These are phyloP conservation scores for Dromaius novaehollandiae DNA, from an alignment of 2,113 vertebrate species.

Conservation along the genomic window DNA sequence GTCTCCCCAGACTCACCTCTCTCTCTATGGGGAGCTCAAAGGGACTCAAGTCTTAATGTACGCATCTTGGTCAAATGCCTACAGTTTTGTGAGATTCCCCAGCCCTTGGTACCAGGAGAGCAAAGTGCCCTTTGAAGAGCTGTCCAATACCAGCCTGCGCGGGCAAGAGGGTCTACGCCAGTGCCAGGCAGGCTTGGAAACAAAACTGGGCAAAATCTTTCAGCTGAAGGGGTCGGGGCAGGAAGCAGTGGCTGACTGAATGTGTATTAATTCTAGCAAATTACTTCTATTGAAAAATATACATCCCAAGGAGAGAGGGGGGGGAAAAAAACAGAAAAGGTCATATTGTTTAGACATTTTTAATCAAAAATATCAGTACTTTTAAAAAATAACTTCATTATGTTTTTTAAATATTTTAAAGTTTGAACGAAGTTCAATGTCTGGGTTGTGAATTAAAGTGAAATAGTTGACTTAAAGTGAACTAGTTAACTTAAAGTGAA, in stretches of 20 bases:
- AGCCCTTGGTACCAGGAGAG: background rate
- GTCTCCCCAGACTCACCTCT: rapidly evolving
- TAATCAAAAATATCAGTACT: background rate
- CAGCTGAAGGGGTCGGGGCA: background rate
- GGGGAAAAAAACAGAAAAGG: rapidly evolving
- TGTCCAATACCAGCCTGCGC: rapidly evolving
- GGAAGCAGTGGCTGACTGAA: background rate
- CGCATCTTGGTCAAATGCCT: background rate
- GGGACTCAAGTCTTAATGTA: background rate
- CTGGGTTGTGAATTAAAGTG: background rate
- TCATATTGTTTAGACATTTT: background rate
- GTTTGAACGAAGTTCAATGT: background rate
- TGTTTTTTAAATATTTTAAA: background rate
- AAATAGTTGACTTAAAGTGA: background rate
- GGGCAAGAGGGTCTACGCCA: background rate
- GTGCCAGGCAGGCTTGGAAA: background rate
- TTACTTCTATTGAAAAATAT: background rate
- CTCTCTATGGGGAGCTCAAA: background rate
- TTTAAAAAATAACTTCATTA: background rate
- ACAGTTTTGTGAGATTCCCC: background rate
- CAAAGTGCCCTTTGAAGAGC: background rate
- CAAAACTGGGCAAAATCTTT: background rate
- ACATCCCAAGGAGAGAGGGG: background rate
- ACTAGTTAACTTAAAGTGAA: background rate
- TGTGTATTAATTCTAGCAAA: background rate